Percentiles rank a stretch among this genome's conserved stretches.
phyloP scores from a whole-genome alignment of 2,888 invertebrate genomes.

The Chymomyza amoena region DNA sequence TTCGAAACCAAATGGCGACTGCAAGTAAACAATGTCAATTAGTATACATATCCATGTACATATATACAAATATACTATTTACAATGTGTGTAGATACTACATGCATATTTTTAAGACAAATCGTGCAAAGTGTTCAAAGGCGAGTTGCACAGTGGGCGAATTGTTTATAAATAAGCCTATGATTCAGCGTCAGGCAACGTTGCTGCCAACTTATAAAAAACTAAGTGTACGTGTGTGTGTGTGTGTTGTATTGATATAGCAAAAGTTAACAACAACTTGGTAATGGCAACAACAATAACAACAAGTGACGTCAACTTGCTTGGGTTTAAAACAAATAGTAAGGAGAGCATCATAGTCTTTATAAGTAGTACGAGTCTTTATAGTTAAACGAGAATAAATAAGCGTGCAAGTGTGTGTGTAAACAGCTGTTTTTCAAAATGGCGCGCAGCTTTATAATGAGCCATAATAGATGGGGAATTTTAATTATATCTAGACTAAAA shows the following conservation, averaged over 20 bases:
- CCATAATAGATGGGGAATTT: background rate
- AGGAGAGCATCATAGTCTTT: background rate
- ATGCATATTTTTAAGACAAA: background rate
- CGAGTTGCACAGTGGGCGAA: slow-evolving; percentile 44
- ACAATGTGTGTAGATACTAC: background rate
- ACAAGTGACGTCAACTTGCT: slow-evolving; percentile 65
- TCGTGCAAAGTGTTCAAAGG: background rate
- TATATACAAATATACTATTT: background rate
- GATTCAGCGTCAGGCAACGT: slow-evolving; percentile 43
- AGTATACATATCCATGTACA: background rate
- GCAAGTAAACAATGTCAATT: slow-evolving; percentile 22
- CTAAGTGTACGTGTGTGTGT: background rate
- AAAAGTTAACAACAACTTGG: slow-evolving; percentile 48
- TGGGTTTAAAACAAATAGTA: background rate
- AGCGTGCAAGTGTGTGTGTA: background rate
- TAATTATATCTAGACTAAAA: background rate
- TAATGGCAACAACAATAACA: slow-evolving; percentile 29
- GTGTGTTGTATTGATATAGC: slow-evolving; percentile 16
- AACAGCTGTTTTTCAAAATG: slow-evolving; percentile 23
- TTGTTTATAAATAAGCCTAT: slow-evolving; percentile 62
- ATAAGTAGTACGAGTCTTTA: background rate
- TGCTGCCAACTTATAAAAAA: background rate
- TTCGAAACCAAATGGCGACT: slow-evolving; percentile 78
- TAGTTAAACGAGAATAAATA: background rate
- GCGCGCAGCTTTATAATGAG: background rate